Percentiles rank a stretch among this genome's conserved stretches.
phyloP scores from a whole-genome alignment of 2,797 vertebrate genomes.

The Apogon hyalosoma region DNA sequence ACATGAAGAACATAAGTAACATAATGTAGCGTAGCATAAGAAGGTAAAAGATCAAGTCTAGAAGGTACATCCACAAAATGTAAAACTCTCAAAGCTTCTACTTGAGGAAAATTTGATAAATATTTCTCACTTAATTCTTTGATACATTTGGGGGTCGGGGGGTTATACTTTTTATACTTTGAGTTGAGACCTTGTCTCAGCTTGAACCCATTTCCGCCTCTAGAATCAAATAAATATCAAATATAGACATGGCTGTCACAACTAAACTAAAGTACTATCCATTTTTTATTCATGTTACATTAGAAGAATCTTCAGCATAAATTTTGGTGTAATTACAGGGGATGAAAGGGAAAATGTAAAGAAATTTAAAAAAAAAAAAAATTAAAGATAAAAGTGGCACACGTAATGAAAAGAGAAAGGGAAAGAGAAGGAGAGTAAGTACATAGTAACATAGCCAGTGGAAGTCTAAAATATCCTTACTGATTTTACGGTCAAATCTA shows the following conservation, averaged over 20 bases:
- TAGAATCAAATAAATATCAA: too few species aligned
- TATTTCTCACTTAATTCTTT: neutral
- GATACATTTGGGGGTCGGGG: neutral
- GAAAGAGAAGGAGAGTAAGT: neutral
- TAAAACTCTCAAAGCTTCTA: constrained; percentile 5
- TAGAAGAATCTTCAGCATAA: too few species aligned
- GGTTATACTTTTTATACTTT: too few species aligned
- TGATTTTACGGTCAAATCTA: constrained; percentile 3
- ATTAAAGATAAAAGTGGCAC: too few species aligned
- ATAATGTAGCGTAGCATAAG: too few species aligned
- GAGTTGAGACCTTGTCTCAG: neutral
- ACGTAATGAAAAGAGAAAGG: neutral
- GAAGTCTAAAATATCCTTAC: neutral
- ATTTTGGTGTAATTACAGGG: too few species aligned
- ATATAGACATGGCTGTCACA: too few species aligned
- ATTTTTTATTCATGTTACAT: too few species aligned
- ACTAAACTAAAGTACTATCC: too few species aligned
- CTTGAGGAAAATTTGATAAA: constrained; percentile 4
- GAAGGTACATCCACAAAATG: constrained; percentile 5
- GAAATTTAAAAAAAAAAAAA: too few species aligned
- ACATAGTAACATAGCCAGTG: neutral
- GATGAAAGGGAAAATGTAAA: too few species aligned
- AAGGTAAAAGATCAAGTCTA: neutral
- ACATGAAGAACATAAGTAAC: too few species aligned
- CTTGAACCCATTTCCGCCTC: neutral